Percentiles rank a stretch among this genome's conserved stretches.
Evolutionary conservation across 2,113 vertebrate species (phyloP).

Genomic region (Morone chrysops): DNA sequence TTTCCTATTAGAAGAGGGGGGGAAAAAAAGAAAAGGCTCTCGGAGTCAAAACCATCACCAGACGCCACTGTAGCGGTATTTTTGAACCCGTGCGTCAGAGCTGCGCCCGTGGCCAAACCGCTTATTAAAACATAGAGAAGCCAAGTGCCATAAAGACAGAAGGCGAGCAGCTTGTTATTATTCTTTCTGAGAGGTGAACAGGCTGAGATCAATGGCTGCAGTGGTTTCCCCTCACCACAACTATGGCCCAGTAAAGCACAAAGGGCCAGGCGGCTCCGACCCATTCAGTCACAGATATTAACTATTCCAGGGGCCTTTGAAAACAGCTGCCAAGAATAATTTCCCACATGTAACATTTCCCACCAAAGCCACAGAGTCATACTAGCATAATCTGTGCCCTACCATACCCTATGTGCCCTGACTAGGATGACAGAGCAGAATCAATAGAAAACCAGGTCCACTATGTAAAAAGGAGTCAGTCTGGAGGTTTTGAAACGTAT

Average conservation of each 20-base stretch:
- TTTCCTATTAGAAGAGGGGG: slow-evolving; percentile 58
- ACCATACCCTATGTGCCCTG: slow-evolving; percentile 35
- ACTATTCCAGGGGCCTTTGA: slow-evolving; percentile 79
- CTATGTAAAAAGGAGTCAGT: slow-evolving; percentile 15
- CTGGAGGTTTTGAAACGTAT: slow-evolving; percentile 11
- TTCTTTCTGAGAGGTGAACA: slow-evolving; percentile 85
- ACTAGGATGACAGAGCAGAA: slow-evolving; percentile 51
- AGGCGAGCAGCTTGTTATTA: slow-evolving; percentile 85
- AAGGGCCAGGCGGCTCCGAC: slow-evolving; percentile 66
- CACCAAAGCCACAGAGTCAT: slow-evolving; percentile 79
- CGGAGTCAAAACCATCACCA: slow-evolving; percentile 78
- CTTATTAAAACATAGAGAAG: slow-evolving; percentile 82
- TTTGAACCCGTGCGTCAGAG: slow-evolving; percentile 79
- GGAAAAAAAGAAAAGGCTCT: slow-evolving; percentile 21
- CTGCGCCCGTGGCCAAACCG: slow-evolving; percentile 78
- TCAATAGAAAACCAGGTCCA: slow-evolving; percentile 50
- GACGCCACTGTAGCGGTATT: slow-evolving; percentile 80
- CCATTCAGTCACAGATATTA: slow-evolving; percentile 79
- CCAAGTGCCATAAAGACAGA: slow-evolving; percentile 85
- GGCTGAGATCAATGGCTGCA: slow-evolving; percentile 83
- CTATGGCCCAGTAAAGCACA: slow-evolving; percentile 79
- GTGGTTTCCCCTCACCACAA: slow-evolving; percentile 79
- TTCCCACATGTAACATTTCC: slow-evolving; percentile 86
- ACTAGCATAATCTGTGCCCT: slow-evolving; percentile 52
- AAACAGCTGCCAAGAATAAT: slow-evolving; percentile 85